phyloP scores from a whole-genome alignment of 2,888 invertebrate species.

The Tupiocoris notatus region DNA sequence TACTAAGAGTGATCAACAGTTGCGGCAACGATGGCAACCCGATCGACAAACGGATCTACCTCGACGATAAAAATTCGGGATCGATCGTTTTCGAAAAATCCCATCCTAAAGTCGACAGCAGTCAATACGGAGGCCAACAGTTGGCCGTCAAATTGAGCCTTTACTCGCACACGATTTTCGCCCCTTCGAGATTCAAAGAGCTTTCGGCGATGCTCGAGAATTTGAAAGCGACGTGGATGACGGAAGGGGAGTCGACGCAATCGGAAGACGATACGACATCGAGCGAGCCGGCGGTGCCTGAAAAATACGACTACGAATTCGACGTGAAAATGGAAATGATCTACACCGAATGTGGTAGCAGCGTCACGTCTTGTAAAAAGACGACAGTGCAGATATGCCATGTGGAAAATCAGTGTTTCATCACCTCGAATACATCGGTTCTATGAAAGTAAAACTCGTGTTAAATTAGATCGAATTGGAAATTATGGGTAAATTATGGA shows the following conservation, averaged over 20 bases:
- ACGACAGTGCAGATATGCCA: slow-evolving; percentile 26
- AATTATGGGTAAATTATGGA: no score
- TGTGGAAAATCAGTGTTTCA: slow-evolving; percentile 35
- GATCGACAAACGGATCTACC: slow-evolving; percentile 8
- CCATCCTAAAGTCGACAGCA: not conserved
- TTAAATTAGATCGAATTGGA: no score
- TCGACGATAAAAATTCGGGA: not conserved
- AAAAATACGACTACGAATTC: slow-evolving; percentile 26
- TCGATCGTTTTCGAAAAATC: slow-evolving; percentile 18
- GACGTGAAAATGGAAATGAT: slow-evolving; percentile 26
- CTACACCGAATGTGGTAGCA: not conserved
- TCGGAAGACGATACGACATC: not conserved
- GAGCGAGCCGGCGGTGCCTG: not conserved
- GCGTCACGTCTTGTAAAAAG: not conserved
- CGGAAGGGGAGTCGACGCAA: not conserved
- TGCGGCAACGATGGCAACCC: not conserved
- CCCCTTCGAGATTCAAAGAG: slow-evolving; percentile 8
- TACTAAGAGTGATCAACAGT: slow-evolving; percentile 25
- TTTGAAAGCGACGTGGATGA: not conserved
- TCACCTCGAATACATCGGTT: slow-evolving; percentile 23
- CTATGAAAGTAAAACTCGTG: no score
- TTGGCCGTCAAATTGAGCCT: slow-evolving; percentile 16
- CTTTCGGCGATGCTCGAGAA: not conserved
- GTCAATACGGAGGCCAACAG: not conserved
- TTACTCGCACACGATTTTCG: slow-evolving; percentile 20